phyloP scores from a whole-genome alignment of 2,888 invertebrate species.

The Netelia inedita region DNA sequence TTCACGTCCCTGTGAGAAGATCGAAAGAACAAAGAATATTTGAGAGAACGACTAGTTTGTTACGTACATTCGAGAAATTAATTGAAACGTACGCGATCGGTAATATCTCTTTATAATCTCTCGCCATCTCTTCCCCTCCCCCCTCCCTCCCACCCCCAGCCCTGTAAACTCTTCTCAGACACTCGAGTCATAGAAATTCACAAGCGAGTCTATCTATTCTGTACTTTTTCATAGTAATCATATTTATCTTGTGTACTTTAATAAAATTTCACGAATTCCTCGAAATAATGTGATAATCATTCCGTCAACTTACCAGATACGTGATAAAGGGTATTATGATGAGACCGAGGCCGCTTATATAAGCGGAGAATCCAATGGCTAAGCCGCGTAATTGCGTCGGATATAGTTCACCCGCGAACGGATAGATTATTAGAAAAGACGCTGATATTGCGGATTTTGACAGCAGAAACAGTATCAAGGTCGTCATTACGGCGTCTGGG shows the following conservation, averaged over 20 bases:
- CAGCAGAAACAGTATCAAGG: conserved; percentile 91
- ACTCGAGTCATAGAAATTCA: conserved; percentile 27
- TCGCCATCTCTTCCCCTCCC: no score
- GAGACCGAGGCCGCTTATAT: conserved; percentile 95
- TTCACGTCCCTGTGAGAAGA: conserved; percentile 90
- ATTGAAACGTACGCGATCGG: no score
- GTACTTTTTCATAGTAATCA: conserved; percentile 61
- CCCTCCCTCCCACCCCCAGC: no score
- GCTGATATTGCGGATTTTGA: conserved; percentile 96
- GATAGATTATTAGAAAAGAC: conserved; percentile 96
- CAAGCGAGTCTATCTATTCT: conserved; percentile 46
- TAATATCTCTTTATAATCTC: no score
- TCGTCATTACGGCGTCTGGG: conserved; percentile 91
- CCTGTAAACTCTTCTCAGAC: no score
- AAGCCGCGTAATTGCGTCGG: conserved; percentile 95
- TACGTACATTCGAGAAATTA: no score
- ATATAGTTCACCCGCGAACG: conserved; percentile 96
- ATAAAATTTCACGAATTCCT: conserved; percentile 69
- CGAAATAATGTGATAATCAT: conserved; percentile 14
- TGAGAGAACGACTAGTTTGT: neutral
- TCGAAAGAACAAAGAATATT: conserved; percentile 27
- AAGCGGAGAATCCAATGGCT: conserved; percentile 96
- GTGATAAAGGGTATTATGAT: conserved; percentile 96
- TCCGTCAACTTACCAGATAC: conserved; percentile 90
- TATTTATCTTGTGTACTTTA: conserved; percentile 70